Percentiles rank a stretch among this genome's conserved stretches.
Conservation (phyloP, 2,888 invertebrate species). For the Spodoptera littoralis region DNA sequence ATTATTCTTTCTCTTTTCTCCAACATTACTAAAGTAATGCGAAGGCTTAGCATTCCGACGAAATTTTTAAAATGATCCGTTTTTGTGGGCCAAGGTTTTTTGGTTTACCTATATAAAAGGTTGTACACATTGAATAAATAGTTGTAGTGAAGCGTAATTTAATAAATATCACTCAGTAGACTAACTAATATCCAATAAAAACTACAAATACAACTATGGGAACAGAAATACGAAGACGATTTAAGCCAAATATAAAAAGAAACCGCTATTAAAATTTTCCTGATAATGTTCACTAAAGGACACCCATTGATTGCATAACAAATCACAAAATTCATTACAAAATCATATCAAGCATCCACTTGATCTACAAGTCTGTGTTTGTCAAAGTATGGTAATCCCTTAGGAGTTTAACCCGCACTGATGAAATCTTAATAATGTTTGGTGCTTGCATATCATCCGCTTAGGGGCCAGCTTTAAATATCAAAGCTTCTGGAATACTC, state of each 20-base stretch:
- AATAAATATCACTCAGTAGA: too few species aligned
- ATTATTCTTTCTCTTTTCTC: conserved; percentile 39
- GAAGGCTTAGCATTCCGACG: neutral
- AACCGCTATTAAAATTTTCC: too few species aligned
- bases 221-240: too few species aligned
- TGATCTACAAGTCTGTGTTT: conserved; percentile 5
- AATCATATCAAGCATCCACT: neutral
- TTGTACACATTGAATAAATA: too few species aligned
- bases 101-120: too few species aligned
- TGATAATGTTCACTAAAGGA: too few species aligned
- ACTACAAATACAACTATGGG: too few species aligned
- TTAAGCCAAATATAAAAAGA: too few species aligned
- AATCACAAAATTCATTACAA: too few species aligned
- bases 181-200: too few species aligned
- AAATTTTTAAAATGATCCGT: conserved; percentile 16
- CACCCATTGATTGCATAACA: too few species aligned
- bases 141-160: too few species aligned
- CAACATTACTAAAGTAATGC: conserved; percentile 14
- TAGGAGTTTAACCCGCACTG: conserved; percentile 3
- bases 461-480: conserved; percentile 29
- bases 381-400: conserved; percentile 1
- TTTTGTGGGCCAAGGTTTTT: neutral
- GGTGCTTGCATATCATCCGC: conserved; percentile 19
- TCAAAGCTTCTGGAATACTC: conserved; percentile 27
- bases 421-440: conserved; percentile 20